Base-by-base conservation (phyloP, 2,888 invertebrate genomes). In the Melieria picta region DNA sequence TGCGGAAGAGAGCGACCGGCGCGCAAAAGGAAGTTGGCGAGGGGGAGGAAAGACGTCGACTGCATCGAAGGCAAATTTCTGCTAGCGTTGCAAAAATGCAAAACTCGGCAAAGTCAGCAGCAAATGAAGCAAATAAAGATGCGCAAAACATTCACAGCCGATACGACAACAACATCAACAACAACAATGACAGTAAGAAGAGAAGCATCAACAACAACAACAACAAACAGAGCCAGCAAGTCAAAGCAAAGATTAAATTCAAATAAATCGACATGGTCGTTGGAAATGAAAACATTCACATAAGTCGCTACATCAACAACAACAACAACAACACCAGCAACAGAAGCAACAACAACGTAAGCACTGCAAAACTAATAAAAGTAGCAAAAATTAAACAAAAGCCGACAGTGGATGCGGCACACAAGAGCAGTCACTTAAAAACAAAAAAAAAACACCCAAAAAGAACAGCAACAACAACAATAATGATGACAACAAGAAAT, bases 221-320 rank as follows among this genome's bases (percentile, higher is more conserved):
- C 66, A 75, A 68, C 71, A 74, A 72, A 74, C 69, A 75, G 66
- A 67, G 71, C 68, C 65, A 72, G 67, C 73, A 79, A 78, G 79
- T 81, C 79, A 78, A 80, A 78, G 74, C 78, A 76, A 77, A 81
- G 82, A 84, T 83, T 83, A 83, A 84, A 84, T 83, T 84, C 83
- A 84, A 83, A 84, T 84, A 84, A 84, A 84, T 83, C 83, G 83
- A 83, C 83, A 80, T 80, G 78, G 79, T 78, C 79, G 81, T 71
- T 80, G 80, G 79, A 84, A 83, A 83, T 81, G 80, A 81, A 83
- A 83, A 83, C 83, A 82, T 81, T 80, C 81, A 79, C 81, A 80
- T 77, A 45, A n/a, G 46, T 45, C 11, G 46, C 11, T 46, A 7
- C 47, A 62, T 47, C 58, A 68, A 68, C 56, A 11, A 45, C 69